phyloP scores from a whole-genome alignment of 2,888 invertebrate genomes.

The Sinodicranocentrus sp. region DNA sequence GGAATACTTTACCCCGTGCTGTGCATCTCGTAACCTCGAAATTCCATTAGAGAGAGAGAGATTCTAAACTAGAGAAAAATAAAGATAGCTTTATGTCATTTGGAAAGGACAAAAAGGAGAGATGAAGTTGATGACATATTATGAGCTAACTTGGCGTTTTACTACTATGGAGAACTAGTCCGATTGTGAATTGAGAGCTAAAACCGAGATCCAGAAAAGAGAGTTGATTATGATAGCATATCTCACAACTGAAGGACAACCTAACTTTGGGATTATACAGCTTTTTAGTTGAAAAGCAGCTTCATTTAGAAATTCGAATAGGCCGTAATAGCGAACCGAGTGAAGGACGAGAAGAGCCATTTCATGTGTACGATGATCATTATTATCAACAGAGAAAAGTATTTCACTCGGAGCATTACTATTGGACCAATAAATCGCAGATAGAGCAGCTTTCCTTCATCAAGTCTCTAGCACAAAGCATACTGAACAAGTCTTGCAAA shows the following conservation, averaged over 20 bases:
- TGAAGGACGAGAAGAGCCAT: not conserved
- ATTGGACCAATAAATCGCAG: slow-evolving; percentile 59
- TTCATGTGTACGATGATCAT: slow-evolving; percentile 10
- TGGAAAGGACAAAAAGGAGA: no score
- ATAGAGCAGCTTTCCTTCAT: not conserved
- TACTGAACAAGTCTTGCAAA: slow-evolving; percentile 40
- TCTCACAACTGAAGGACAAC: no score
- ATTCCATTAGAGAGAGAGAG: not conserved
- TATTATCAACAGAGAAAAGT: slow-evolving; percentile 7
- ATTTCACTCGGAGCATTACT: not conserved
- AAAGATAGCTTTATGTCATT: no score
- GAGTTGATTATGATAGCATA: slow-evolving; percentile 7
- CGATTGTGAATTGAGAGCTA: not conserved
- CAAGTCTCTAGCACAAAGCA: slow-evolving; percentile 8
- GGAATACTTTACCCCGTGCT: not conserved
- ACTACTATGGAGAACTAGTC: not conserved
- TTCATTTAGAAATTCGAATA: not conserved
- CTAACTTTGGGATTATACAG: slow-evolving; percentile 14
- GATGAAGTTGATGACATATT: not conserved
- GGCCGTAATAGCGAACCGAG: not conserved
- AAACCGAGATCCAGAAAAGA: not conserved
- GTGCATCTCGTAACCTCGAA: not conserved
- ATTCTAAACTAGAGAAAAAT: not conserved
- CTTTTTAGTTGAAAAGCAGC: not conserved
- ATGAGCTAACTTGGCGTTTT: not conserved